Evolutionary conservation across 2,113 vertebrate genomes (phyloP).

Genomic region (Cottus gobio): DNA sequence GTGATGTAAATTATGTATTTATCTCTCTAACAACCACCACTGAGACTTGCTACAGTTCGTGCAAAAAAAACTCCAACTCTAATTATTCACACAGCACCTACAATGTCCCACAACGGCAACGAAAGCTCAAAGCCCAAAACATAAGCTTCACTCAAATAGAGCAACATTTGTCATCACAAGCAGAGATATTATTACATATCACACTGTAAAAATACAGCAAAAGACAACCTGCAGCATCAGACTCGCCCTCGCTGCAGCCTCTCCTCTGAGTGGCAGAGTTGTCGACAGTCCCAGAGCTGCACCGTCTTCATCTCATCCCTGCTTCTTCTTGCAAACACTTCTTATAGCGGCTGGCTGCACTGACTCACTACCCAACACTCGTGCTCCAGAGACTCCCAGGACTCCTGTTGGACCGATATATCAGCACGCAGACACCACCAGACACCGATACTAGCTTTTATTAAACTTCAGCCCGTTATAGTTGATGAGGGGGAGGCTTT

Average conservation of each 20-base stretch:
- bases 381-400: slow-evolving; percentile 48
- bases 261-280: slow-evolving; percentile 34
- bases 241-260: slow-evolving; percentile 45
- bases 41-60: neutral
- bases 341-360: slow-evolving; percentile 59
- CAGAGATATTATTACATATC: neutral
- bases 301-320: slow-evolving; percentile 53
- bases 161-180: slow-evolving; percentile 4
- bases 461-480: neutral
- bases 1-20: slow-evolving; percentile 34
- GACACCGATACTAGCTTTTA: neutral
- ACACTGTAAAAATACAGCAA: neutral
- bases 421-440: slow-evolving; percentile 14
- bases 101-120: neutral
- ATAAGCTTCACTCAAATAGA: neutral
- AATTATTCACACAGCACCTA: neutral
- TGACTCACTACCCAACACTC: slow-evolving; percentile 68
- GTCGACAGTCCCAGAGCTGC: slow-evolving; percentile 53
- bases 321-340: slow-evolving; percentile 62
- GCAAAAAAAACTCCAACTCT: slow-evolving; percentile 12
- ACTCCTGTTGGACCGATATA: slow-evolving; percentile 36
- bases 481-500: neutral
- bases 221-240: slow-evolving; percentile 47
- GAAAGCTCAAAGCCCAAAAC: neutral
- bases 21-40: neutral